Conservation (phyloP, 2,113 vertebrate species). For the Corythaixoides concolor region DNA sequence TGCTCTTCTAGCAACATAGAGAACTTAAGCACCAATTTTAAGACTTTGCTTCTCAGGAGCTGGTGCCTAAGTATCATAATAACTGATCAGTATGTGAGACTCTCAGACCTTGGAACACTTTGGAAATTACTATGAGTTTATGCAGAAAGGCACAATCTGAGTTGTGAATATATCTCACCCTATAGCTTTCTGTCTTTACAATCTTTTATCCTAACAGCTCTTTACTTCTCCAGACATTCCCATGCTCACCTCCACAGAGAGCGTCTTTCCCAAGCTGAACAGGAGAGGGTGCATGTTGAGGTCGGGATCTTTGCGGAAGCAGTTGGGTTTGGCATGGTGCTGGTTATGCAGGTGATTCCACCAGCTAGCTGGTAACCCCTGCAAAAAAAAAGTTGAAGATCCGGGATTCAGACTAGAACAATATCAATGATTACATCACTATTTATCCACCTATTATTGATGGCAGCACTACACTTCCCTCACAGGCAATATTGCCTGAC, state of each 20-base stretch:
- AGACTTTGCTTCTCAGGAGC: not conserved
- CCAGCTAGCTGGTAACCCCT: conserved; percentile 82
- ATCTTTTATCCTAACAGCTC: not conserved
- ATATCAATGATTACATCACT: not conserved
- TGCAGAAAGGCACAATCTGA: not conserved
- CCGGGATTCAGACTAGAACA: not conserved
- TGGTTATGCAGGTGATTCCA: conserved; percentile 86
- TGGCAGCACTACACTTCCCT: not conserved
- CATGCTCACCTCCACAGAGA: conserved; percentile 75
- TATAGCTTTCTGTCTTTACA: not conserved
- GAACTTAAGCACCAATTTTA: not conserved
- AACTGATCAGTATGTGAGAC: not conserved
- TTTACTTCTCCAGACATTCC: not conserved
- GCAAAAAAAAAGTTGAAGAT: not conserved
- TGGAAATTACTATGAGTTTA: not conserved
- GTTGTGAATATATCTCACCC: no score
- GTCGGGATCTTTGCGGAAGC: conserved; percentile 82
- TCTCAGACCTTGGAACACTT: not conserved
- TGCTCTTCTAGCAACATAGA: not conserved
- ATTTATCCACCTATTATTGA: not conserved
- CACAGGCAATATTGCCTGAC: not conserved
- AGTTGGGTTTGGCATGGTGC: conserved; percentile 86
- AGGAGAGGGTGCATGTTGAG: conserved; percentile 83
- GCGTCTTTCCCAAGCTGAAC: conserved; percentile 79
- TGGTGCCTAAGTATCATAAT: not conserved